These are phyloP conservation scores for Volucella zonaria DNA, from an alignment of 2,888 invertebrate genomes.

Conservation along the genomic window DNA sequence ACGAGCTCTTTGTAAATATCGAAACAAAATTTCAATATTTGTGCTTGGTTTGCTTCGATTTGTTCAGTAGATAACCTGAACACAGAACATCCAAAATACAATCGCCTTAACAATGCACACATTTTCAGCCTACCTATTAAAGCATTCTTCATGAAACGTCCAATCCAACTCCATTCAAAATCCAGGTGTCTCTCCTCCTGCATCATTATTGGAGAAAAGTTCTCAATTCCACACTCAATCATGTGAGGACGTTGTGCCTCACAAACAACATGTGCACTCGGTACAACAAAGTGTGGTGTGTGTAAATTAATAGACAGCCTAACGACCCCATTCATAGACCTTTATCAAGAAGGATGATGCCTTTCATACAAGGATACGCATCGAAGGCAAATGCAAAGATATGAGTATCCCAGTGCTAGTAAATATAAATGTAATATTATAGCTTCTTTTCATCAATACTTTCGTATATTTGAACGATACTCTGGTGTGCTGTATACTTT, in stretches of 20 bases:
- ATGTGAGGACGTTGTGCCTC: slow-evolving; percentile 22
- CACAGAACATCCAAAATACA: too few relatives aligned
- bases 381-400: slow-evolving; percentile 2
- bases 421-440: background rate
- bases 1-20: too few relatives aligned
- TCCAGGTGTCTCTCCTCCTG: slow-evolving; percentile 24
- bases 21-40: too few relatives aligned
- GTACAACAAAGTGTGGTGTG: slow-evolving; percentile 12
- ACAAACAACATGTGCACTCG: slow-evolving; percentile 29
- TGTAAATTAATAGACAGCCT: slow-evolving; percentile 44
- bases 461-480: slow-evolving; percentile 14
- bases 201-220: slow-evolving; percentile 9
- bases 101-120: too few relatives aligned
- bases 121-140: too few relatives aligned
- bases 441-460: slow-evolving; percentile 25
- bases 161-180: too few relatives aligned
- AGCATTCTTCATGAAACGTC: too few relatives aligned
- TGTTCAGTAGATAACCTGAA: too few relatives aligned
- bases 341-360: slow-evolving; percentile 22
- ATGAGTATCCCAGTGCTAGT: background rate
- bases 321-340: slow-evolving; percentile 24
- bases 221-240: slow-evolving; percentile 24
- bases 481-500: slow-evolving; percentile 25
- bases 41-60: too few relatives aligned
- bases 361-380: background rate